Conservation (phyloP, 2,113 vertebrate species). For the Patagioenas fasciata region DNA sequence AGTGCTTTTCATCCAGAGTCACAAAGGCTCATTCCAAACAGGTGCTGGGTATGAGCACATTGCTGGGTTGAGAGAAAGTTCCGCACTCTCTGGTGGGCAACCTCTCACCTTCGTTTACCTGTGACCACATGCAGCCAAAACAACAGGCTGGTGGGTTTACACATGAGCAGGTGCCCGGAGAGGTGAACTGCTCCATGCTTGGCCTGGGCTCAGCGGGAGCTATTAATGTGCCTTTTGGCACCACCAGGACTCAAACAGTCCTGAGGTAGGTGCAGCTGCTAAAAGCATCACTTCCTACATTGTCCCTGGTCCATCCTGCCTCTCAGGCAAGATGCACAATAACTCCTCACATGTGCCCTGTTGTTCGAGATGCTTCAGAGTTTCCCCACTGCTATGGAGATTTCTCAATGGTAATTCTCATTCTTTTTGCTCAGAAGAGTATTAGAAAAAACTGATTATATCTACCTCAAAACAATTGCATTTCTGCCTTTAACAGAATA, state of each 20-base stretch:
- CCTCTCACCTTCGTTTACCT: background rate
- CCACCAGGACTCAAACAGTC: background rate
- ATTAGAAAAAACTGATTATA: background rate
- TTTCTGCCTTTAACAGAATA: background rate
- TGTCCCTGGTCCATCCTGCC: background rate
- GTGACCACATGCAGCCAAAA: background rate
- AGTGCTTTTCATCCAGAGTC: background rate
- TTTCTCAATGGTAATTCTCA: background rate
- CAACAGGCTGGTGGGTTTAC: background rate
- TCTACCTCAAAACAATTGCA: background rate
- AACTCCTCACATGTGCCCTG: background rate
- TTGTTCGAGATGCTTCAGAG: background rate
- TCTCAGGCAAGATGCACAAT: background rate
- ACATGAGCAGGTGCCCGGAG: accelerated
- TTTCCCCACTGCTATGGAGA: background rate
- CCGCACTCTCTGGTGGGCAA: background rate
- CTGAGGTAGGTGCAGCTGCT: background rate
- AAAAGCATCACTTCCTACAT: background rate
- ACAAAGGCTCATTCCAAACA: background rate
- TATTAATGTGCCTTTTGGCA: background rate
- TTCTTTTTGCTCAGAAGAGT: background rate
- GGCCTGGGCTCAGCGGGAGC: background rate
- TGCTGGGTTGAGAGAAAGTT: background rate
- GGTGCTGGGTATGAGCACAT: accelerated
- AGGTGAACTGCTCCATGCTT: background rate